Percentiles rank a stretch among this genome's conserved stretches.
phyloP scores from a whole-genome alignment of 1,140 invertebrate species.

The Zeugodacus cucurbitae region DNA sequence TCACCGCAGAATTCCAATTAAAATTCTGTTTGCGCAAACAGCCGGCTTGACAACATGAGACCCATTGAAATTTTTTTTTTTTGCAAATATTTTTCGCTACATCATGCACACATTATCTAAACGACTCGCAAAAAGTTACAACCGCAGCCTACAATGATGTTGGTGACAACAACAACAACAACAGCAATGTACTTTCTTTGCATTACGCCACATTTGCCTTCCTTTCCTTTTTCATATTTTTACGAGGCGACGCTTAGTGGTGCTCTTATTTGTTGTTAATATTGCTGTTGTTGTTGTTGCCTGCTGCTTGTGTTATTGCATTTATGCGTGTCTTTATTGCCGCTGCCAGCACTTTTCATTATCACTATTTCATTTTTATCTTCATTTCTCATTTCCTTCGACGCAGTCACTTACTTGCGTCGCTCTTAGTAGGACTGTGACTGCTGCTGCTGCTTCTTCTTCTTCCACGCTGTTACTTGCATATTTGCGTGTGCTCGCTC shows the following conservation, averaged over 20 bases:
- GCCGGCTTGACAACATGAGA: background rate
- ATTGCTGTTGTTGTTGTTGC: background rate
- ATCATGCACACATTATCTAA: background rate
- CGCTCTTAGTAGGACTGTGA: too few species aligned
- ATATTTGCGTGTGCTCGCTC: background rate
- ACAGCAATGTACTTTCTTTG: background rate
- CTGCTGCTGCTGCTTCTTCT: background rate
- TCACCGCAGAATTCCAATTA: slow-evolving; percentile 1
- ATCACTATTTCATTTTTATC: slow-evolving; percentile 34
- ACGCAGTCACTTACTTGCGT: background rate
- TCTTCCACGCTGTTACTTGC: background rate
- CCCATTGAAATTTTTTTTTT: background rate
- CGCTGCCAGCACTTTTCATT: slow-evolving; percentile 33
- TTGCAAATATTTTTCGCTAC: background rate
- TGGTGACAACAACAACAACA: background rate
- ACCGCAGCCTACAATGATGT: background rate
- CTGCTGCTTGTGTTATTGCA: background rate
- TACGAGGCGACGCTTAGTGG: background rate
- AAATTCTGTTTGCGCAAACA: slow-evolving; percentile 4
- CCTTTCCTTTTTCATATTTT: background rate
- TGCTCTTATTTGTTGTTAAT: background rate
- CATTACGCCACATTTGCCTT: background rate
- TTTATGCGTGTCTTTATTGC: background rate
- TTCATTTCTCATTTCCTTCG: slow-evolving; percentile 29
- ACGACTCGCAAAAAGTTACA: background rate